These are phyloP conservation scores for Temnothorax curvispinosus DNA, from an alignment of 1,140 invertebrate genomes.

Conservation along the genomic window DNA sequence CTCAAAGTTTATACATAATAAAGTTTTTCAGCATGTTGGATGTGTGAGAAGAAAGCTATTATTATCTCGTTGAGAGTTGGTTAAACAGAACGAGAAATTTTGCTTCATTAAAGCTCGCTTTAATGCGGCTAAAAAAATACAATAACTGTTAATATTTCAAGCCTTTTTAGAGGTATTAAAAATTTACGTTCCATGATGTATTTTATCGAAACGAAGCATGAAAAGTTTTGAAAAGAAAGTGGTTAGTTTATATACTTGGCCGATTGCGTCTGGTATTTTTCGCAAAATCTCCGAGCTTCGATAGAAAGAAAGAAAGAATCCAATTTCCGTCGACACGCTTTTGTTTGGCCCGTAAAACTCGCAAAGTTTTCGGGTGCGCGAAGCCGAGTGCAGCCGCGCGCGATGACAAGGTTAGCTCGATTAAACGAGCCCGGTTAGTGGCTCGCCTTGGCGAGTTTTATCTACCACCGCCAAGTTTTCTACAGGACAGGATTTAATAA, in stretches of 20 bases:
- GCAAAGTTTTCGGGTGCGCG: conserved; percentile 37
- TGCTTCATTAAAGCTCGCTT: not conserved
- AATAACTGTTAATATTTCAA: conserved; percentile 13
- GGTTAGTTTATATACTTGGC: not conserved
- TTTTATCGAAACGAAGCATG: not conserved
- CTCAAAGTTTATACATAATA: not conserved
- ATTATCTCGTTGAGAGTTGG: conserved; percentile 13
- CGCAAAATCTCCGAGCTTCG: not conserved
- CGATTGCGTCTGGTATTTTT: conserved; percentile 43
- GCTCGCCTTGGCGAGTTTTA: conserved; percentile 49
- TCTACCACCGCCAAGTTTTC: conserved; percentile 50
- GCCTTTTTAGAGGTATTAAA: not conserved
- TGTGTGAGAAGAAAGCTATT: not conserved
- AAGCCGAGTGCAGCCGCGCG: conserved; percentile 31
- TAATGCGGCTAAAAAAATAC: not conserved
- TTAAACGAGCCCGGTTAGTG: conserved; percentile 38
- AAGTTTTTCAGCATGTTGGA: conserved; percentile 1
- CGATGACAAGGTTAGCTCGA: conserved; percentile 58
- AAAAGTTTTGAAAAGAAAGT: conserved; percentile 21
- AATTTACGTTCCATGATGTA: not conserved
- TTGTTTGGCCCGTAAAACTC: conserved; percentile 50
- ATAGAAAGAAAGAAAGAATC: conserved; percentile 21
- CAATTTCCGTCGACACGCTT: conserved; percentile 41
- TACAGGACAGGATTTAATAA: conserved; percentile 56
- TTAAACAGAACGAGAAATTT: conserved; percentile 13